Percentiles rank a stretch among this genome's conserved stretches.
phyloP scores from a whole-genome alignment of 2,113 vertebrate species.

The Cryptoleucopteryx plumbea region DNA sequence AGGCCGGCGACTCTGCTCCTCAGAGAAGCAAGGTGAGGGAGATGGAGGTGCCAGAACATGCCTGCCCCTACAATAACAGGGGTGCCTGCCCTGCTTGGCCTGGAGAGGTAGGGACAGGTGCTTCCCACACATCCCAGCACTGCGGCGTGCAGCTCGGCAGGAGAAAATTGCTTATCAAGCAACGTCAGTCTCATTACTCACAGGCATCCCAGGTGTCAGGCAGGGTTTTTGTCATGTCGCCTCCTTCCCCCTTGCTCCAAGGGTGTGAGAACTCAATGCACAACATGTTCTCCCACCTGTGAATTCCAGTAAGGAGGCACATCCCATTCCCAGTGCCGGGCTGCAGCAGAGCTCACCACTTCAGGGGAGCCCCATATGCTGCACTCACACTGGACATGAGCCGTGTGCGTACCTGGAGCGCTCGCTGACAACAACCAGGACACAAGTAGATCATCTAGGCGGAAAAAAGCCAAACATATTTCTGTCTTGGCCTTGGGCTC shows the following conservation, averaged over 20 bases:
- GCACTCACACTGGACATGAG: not conserved
- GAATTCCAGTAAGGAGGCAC: not conserved
- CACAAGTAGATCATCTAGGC: not conserved
- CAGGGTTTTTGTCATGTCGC: not conserved
- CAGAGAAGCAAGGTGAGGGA: not conserved
- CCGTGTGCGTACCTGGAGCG: rapidly evolving
- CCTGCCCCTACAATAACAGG: not conserved
- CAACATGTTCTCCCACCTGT: rapidly evolving
- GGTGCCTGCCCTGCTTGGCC: not conserved
- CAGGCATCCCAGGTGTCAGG: rapidly evolving
- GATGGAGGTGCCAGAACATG: not conserved
- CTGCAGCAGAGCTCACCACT: not conserved
- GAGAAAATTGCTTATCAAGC: not conserved
- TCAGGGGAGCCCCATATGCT: not conserved
- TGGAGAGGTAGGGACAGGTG: not conserved
- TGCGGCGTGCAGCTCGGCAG: rapidly evolving
- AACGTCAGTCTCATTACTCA: not conserved
- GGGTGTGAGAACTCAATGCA: not conserved
- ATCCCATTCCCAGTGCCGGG: not conserved
- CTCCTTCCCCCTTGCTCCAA: not conserved
- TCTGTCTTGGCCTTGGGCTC: not conserved
- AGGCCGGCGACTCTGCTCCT: not conserved
- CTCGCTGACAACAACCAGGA: not conserved
- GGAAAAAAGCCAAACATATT: not conserved
- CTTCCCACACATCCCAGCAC: not conserved